A percentile compares a stretch with the other conserved stretches of the same genome.
phyloP scores from a whole-genome alignment of 2,113 vertebrate genomes.

The Semicossyphus pulcher region DNA sequence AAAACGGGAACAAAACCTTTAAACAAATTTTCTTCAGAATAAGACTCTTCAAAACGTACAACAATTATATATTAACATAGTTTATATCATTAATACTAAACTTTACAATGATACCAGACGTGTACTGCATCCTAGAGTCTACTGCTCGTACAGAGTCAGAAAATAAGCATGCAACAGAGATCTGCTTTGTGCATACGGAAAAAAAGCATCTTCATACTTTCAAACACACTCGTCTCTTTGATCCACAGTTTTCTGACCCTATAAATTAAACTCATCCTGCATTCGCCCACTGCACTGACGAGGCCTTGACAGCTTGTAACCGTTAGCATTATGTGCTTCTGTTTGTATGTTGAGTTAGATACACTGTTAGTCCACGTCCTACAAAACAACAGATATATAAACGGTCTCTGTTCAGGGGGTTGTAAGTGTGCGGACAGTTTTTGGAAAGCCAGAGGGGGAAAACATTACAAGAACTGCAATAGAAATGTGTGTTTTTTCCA shows the following conservation, averaged over 20 bases:
- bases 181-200: conserved; percentile 77
- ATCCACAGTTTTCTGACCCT: conserved; percentile 58
- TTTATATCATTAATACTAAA: conserved; percentile 75
- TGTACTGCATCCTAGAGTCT: conserved; percentile 75
- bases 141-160: conserved; percentile 73
- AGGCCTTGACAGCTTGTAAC: conserved; percentile 28
- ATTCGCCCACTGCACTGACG: conserved; percentile 8
- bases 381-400: conserved; percentile 57
- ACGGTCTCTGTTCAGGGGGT: conserved; percentile 23
- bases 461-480: conserved; percentile 48
- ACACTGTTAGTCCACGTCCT: conserved; percentile 30
- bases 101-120: conserved; percentile 74
- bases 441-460: conserved; percentile 24
- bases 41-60: conserved; percentile 61
- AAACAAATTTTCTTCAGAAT: conserved; percentile 41
- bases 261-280: conserved; percentile 9
- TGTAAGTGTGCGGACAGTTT: conserved; percentile 33
- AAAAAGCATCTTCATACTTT: conserved; percentile 63
- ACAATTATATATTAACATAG: conserved; percentile 72
- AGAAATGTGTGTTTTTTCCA: conserved; percentile 64
- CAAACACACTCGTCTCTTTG: conserved; percentile 52
- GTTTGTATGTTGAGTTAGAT: conserved; percentile 18
- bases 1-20: conserved; percentile 56
- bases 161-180: conserved; percentile 77
- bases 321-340: conserved; percentile 33